These are phyloP conservation scores for Hetaerina titia DNA, from an alignment of 2,888 invertebrate species.

Conservation along the genomic window DNA sequence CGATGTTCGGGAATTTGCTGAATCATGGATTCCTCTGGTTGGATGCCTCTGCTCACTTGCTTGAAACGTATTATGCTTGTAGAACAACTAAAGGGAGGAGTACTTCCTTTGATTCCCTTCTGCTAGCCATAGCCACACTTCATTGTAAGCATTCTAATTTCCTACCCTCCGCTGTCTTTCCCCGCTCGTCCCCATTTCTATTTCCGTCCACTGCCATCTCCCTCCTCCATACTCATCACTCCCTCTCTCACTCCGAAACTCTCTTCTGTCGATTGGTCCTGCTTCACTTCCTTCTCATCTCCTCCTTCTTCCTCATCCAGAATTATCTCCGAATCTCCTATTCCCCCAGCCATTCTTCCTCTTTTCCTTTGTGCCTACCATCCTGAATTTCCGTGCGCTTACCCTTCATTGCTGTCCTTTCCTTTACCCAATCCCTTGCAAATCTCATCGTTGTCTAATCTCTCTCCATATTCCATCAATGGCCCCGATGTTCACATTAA, in stretches of 20 bases:
- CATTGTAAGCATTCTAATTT: constrained; percentile 8
- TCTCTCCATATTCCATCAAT: not conserved
- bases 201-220: not conserved
- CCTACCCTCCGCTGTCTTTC: not conserved
- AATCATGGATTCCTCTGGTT: constrained; percentile 17
- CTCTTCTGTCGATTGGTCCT: not conserved
- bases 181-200: too few species aligned
- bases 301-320: not conserved
- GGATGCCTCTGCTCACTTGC: constrained; percentile 3
- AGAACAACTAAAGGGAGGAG: not conserved
- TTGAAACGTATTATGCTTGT: not conserved
- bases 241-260: not conserved
- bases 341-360: not conserved
- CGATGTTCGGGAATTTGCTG: not conserved
- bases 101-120: not conserved
- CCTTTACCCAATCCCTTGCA: not conserved
- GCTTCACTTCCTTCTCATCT: not conserved
- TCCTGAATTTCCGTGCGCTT: not conserved
- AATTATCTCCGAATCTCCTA: not conserved
- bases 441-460: not conserved
- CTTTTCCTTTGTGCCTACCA: not conserved
- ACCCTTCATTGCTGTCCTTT: not conserved
- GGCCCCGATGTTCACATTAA: too few species aligned
- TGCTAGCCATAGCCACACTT: not conserved
- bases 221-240: too few species aligned